Evolutionary conservation across 2,797 vertebrate genomes (phyloP), one percentile per base, ranked within the genome.

Genomic region (Gorsachius magnificus): DNA sequence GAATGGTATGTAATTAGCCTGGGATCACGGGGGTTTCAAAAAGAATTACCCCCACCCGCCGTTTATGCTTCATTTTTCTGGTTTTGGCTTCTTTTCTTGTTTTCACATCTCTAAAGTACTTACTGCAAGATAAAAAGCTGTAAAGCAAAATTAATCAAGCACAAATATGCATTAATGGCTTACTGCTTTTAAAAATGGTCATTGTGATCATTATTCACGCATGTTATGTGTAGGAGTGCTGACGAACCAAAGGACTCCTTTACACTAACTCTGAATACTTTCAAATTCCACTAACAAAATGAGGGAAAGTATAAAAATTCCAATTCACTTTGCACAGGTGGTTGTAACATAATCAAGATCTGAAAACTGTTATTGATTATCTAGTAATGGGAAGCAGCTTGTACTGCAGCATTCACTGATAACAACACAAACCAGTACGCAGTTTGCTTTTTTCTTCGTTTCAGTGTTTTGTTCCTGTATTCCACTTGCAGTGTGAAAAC

Each of bases 401-500:
- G 63, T 77, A 85, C 77, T 45, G 16, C 21, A 76, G 16, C 3
- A 4, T 96, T 94, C 63, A 48, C 46, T 80, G 72, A 38, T 87
- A 83, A 58, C n/a, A n/a, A n/a, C n/a, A n/a, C n/a, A n/a, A n/a
- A n/a, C n/a, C n/a, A n/a, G n/a, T n/a, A n/a, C n/a, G n/a, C n/a
- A n/a, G n/a, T 43, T 88, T 96, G 53, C 19, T 38, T 95, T 77
- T 86, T 66, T 9, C 1, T 53, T 51, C 36, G 65, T 60, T 63
- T 71, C 35, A 26, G 50, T 26, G 83, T 93, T 74, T 29, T 4
- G 4, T 91, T 94, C 60, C 29, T 83, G 20, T 94, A 76, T 94
- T 96, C 65, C 18, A 17, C 51, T 95, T 85, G 48, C 71, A 94
- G 35, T 91, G 68, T 95, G 87, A 83, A 88, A 95, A 93, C 66